phyloP scores from a whole-genome alignment of 1,140 invertebrate species.

The Drosophila bocqueti region DNA sequence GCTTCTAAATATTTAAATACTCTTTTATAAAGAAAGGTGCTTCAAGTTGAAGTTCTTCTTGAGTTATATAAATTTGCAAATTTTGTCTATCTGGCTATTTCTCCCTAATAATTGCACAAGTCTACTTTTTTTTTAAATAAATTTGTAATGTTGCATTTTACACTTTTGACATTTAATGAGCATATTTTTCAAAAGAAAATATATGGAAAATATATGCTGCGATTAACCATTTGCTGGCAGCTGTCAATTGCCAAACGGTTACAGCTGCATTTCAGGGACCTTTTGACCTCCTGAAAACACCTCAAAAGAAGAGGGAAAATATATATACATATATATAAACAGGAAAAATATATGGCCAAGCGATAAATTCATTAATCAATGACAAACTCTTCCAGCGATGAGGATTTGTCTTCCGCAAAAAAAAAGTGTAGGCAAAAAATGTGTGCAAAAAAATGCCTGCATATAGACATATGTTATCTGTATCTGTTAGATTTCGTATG shows the following conservation, averaged over 20 bases:
- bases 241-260: conserved; percentile 18
- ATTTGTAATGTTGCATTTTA: not conserved
- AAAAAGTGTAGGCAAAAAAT: conserved; percentile 4
- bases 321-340: not conserved
- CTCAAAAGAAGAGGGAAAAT: not conserved
- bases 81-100: not conserved
- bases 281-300: conserved; percentile 14
- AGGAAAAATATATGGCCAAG: conserved; percentile 9
- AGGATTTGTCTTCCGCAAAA: conserved; percentile 42
- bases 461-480: conserved; percentile 67
- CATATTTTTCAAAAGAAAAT: not conserved
- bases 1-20: not conserved
- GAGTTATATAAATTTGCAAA: too few species aligned
- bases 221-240: conserved; percentile 7
- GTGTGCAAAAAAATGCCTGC: conserved; percentile 6
- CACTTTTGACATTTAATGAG: conserved; percentile 26
- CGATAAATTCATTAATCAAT: conserved; percentile 44
- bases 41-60: too few species aligned
- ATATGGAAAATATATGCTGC: not conserved
- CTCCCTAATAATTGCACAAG: not conserved
- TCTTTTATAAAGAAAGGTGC: not conserved
- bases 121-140: not conserved
- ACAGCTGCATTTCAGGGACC: conserved; percentile 15
- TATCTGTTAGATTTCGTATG: conserved; percentile 73
- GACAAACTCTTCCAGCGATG: conserved; percentile 21